Evolutionary conservation across 2,888 invertebrate genomes (phyloP).

Genomic region (Synanthedon myopaeformis): DNA sequence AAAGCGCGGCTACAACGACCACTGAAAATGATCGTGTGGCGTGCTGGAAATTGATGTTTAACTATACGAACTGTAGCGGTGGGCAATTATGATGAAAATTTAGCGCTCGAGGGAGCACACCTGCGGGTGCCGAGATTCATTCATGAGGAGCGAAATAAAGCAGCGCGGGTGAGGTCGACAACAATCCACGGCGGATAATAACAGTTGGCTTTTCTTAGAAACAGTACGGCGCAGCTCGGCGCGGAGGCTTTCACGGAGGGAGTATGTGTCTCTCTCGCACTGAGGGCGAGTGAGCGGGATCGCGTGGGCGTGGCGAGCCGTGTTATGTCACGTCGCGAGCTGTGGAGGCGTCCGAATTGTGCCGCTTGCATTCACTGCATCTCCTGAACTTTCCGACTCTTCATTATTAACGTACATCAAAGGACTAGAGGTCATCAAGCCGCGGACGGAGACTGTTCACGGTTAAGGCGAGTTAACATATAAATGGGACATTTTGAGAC

Average conservation of each 20-base stretch:
- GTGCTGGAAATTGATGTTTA: constrained; percentile 57
- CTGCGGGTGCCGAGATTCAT: constrained; percentile 58
- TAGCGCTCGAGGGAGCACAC: constrained; percentile 52
- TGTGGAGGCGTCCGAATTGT: constrained; percentile 38
- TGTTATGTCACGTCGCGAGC: constrained; percentile 52
- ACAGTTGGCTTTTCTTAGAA: constrained; percentile 67
- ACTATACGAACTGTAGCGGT: constrained; percentile 42
- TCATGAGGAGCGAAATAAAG: constrained; percentile 51
- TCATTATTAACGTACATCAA: constrained; percentile 40
- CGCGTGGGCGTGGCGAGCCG: constrained; percentile 54
- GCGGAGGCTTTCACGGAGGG: constrained; percentile 59
- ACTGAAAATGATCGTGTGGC: constrained; percentile 58
- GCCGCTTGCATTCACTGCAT: constrained; percentile 31
- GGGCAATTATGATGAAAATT: constrained; percentile 51
- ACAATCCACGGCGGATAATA: constrained; percentile 61
- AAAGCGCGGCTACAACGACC: constrained; percentile 42
- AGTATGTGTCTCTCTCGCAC: constrained; percentile 43
- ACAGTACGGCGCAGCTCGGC: constrained; percentile 44
- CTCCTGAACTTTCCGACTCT: constrained; percentile 43
- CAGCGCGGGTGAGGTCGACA: constrained; percentile 45
- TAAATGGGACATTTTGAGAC: too few species aligned
- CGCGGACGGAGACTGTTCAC: not conserved
- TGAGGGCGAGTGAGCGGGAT: constrained; percentile 39
- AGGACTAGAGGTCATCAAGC: constrained; percentile 27
- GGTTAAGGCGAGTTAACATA: too few species aligned